Evolutionary conservation across 2,113 vertebrate species (phyloP).

Genomic region (Jacana jacana): DNA sequence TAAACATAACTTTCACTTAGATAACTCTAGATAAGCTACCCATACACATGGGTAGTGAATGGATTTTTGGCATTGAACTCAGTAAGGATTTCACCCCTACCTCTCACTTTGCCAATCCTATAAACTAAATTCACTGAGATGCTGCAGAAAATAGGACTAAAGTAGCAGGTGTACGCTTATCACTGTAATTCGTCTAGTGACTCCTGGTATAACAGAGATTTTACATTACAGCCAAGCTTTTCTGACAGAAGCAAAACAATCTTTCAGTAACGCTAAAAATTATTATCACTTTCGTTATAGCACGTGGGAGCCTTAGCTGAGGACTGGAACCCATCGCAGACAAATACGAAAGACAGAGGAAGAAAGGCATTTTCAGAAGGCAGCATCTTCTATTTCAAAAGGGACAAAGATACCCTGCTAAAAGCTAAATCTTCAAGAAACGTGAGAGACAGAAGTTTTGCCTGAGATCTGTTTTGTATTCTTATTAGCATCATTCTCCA

Average conservation of each 20-base stretch:
- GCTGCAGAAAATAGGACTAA: not conserved
- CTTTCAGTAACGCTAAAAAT: not conserved
- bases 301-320: not conserved
- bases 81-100: not conserved
- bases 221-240: not conserved
- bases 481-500: slow-evolving; percentile 37
- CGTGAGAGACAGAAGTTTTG: slow-evolving; percentile 20
- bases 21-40: not conserved
- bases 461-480: slow-evolving; percentile 33
- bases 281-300: slow-evolving; percentile 4
- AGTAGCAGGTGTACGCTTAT: not conserved
- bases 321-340: not conserved
- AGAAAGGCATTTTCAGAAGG: slow-evolving; percentile 10
- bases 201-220: not conserved
- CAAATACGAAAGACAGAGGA: not conserved
- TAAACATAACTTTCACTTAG: not conserved
- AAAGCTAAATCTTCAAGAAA: slow-evolving; percentile 45
- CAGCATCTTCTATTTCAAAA: slow-evolving; percentile 20
- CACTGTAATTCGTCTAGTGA: not conserved
- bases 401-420: not conserved
- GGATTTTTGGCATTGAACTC: not conserved
- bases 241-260: slow-evolving; percentile 21
- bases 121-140: not conserved
- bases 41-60: not conserved
- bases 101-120: not conserved